A percentile compares a stretch with the other conserved stretches of the same genome.
Conservation (phyloP, 2,113 vertebrate species). For the Anoplopoma fimbria region DNA sequence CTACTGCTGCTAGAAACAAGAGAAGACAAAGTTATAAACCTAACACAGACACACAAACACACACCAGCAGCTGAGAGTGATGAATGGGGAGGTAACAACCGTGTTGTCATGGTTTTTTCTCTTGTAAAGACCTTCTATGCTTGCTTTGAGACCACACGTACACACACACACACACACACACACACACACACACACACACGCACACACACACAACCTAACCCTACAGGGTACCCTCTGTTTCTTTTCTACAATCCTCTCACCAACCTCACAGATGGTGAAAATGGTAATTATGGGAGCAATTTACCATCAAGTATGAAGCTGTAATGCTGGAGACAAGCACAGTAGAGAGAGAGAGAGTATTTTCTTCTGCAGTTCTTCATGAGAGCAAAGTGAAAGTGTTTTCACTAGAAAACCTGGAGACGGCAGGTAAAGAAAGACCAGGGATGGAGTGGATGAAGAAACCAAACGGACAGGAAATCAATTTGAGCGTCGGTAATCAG, state of each 20-base stretch:
- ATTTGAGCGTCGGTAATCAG: background rate
- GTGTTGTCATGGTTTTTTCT: conserved; percentile 60
- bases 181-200: conserved; percentile 29
- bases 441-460: conserved; percentile 2
- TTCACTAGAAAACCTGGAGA: background rate
- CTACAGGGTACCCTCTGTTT: conserved; percentile 9
- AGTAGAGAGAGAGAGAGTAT: background rate
- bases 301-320: conserved; percentile 36
- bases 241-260: conserved; percentile 34
- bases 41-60: conserved; percentile 24
- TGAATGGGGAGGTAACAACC: conserved; percentile 30
- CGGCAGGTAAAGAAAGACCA: background rate
- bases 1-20: background rate
- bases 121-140: conserved; percentile 23
- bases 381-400: background rate
- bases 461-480: conserved; percentile 29
- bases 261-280: conserved; percentile 58
- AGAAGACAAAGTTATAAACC: conserved; percentile 25
- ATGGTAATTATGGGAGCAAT: conserved; percentile 48
- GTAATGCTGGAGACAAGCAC: conserved; percentile 24
- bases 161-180: conserved; percentile 26
- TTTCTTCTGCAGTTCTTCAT: background rate
- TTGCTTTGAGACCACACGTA: conserved; percentile 8
- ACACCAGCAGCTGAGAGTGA: conserved; percentile 33
- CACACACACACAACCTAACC: conserved; percentile 17